These are phyloP conservation scores for Halesus radiatus DNA, from an alignment of 1,140 invertebrate species.

Conservation along the genomic window DNA sequence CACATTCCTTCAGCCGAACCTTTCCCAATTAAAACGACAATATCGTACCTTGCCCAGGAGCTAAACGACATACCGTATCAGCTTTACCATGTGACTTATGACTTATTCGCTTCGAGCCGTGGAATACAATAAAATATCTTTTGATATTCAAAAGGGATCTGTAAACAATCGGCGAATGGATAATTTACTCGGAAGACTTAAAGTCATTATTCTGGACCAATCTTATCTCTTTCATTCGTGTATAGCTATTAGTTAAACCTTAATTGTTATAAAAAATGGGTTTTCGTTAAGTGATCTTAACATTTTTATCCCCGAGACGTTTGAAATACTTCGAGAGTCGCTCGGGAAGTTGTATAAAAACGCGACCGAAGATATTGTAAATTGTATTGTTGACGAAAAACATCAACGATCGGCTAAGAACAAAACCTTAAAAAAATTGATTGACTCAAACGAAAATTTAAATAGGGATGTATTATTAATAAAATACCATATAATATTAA, in stretches of 20 bases:
- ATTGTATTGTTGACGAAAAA: neutral
- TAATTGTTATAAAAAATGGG: slow-evolving; percentile 41
- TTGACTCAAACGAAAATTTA: too few species aligned
- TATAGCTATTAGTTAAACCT: slow-evolving; percentile 53
- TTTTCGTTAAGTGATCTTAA: slow-evolving; percentile 6
- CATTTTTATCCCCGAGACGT: neutral
- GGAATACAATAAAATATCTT: slow-evolving; percentile 33
- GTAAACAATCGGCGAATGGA: slow-evolving; percentile 44
- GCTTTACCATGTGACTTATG: neutral
- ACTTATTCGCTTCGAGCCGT: neutral
- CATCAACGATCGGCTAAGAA: slow-evolving; percentile 9
- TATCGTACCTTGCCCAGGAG: neutral
- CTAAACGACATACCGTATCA: neutral
- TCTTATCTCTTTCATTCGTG: slow-evolving; percentile 47
- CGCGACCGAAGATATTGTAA: neutral
- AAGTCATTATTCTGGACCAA: slow-evolving; percentile 44
- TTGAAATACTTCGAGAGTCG: neutral
- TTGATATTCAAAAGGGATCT: slow-evolving; percentile 29
- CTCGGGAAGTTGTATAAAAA: neutral
- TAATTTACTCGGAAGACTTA: slow-evolving; percentile 47
- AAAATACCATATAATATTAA: too few species aligned
- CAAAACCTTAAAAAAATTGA: neutral
- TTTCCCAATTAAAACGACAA: slow-evolving; percentile 41
- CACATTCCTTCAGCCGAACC: slow-evolving; percentile 40
- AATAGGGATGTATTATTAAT: too few species aligned